A percentile compares a stretch with the other conserved stretches of the same genome.
phyloP scores from a whole-genome alignment of 2,797 vertebrate species.

The Rallus crepitans region DNA sequence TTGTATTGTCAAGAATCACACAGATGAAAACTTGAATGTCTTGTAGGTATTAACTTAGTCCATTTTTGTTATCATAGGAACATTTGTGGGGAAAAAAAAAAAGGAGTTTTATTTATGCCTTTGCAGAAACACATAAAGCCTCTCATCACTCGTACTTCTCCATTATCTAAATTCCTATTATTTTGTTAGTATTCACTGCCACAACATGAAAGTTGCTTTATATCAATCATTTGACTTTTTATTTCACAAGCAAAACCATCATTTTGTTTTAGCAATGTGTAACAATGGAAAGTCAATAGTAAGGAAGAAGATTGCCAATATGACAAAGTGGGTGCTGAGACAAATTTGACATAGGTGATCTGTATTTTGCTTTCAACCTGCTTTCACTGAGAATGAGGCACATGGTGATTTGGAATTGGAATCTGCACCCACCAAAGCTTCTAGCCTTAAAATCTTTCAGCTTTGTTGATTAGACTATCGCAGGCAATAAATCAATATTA shows the following conservation, averaged over 20 bases:
- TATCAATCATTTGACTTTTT: slow-evolving; percentile 9
- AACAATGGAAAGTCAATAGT: slow-evolving; percentile 39
- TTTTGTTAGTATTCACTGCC: background rate
- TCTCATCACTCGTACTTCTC: background rate
- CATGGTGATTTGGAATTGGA: background rate
- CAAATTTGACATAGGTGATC: slow-evolving; percentile 40
- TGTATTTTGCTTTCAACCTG: slow-evolving; percentile 42
- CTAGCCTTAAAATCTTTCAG: background rate
- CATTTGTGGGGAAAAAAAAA: background rate
- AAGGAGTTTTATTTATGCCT: background rate
- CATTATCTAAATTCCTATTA: background rate
- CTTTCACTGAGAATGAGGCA: background rate
- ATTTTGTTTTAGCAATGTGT: slow-evolving; percentile 37
- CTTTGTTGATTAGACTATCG: background rate
- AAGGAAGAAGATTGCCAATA: slow-evolving; percentile 27
- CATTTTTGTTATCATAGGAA: background rate
- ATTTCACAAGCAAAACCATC: slow-evolving; percentile 45
- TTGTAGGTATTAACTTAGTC: background rate
- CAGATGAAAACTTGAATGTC: background rate
- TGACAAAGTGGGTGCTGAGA: background rate
- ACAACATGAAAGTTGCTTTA: background rate
- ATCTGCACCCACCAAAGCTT: background rate
- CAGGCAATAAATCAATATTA: background rate
- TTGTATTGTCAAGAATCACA: background rate
- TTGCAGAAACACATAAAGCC: background rate